These are phyloP conservation scores for Protonemura montana DNA, from an alignment of 2,888 invertebrate species.

Conservation along the genomic window DNA sequence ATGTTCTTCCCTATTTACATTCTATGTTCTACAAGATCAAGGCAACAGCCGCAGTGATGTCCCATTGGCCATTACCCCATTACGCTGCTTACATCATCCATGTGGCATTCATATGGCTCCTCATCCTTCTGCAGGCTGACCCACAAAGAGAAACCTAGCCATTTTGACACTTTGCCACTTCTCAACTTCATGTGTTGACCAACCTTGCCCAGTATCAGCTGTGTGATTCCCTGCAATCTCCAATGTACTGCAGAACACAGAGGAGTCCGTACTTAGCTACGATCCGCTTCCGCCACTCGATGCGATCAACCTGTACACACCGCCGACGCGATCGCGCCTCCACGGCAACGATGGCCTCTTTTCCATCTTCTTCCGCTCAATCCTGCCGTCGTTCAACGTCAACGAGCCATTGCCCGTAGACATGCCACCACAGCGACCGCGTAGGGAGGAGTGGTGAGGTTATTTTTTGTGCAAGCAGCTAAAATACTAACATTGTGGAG, in stretches of 20 bases:
- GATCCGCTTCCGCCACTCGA: conserved; percentile 83
- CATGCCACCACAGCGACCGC: conserved; percentile 33
- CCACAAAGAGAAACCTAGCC: no score
- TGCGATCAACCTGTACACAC: conserved; percentile 75
- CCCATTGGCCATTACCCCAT: no score
- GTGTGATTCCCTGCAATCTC: neutral
- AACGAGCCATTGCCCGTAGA: conserved; percentile 46
- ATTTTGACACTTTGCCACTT: neutral
- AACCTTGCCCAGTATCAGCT: no score
- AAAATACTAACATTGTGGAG: no score
- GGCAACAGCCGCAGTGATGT: no score
- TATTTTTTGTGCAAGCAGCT: no score
- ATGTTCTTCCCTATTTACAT: no score
- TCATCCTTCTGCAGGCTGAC: no score
- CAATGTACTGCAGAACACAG: conserved; percentile 47
- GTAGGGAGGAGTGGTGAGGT: conserved; percentile 24
- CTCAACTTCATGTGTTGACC: no score
- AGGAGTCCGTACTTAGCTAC: conserved; percentile 72
- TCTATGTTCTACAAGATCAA: no score
- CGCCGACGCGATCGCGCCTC: conserved; percentile 56
- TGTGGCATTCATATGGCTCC: no score
- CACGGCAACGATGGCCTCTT: conserved; percentile 56
- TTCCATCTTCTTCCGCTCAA: conserved; percentile 73
- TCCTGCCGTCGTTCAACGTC: conserved; percentile 73
- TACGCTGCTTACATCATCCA: no score